Evolutionary conservation across 2,888 invertebrate species (phyloP), one percentile per base, ranked within the genome.

Genomic region (Itoplectis maculator): DNA sequence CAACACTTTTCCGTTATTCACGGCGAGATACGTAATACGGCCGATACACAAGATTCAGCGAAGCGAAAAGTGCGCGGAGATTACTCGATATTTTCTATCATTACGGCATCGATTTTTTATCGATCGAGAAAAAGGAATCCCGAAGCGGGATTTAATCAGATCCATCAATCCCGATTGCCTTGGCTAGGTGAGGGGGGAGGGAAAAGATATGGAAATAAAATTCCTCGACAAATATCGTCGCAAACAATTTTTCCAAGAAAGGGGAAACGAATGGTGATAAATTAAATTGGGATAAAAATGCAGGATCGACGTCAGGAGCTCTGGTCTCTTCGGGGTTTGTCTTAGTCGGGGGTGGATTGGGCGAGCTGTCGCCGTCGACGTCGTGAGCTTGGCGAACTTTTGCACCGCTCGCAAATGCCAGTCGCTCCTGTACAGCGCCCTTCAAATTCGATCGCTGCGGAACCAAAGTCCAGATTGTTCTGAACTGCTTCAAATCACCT

Each of bases 281-380:
- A n/a, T n/a, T n/a, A n/a, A n/a, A n/a, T n/a, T n/a, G n/a, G n/a
- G n/a, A n/a, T n/a, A n/a, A n/a, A n/a, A n/a, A 59, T 59, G 59
- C 37, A 35, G 15, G n/a, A 47, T 29, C 35, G 51, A 29, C 20
- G 49, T 45, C 13, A 37, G 37, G n/a, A 54, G 37, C 29, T 51
- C 42, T 49, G 37, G 69, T 49, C 51, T 70, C 72, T 65, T 49
- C 29, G 81, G n/a, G 66, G 76, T 76, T 72, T 76, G 66, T 76
- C 70, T 65, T 70, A 81, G 65, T 76, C 49, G 45, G 54, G n/a
- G 42, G 51, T 13, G 49, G 45, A 51, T 42, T 42, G 40, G 37
- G 61, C 59, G 54, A 81, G 51, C 76, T 70, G 70, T 81, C 81
- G 76, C 81, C 81, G 49, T 59, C 76, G 81, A 70, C 75, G 75